A percentile compares a stretch with the other conserved stretches of the same genome.
Conservation (phyloP, 2,113 vertebrate species). For the Sus scrofa region DNA sequence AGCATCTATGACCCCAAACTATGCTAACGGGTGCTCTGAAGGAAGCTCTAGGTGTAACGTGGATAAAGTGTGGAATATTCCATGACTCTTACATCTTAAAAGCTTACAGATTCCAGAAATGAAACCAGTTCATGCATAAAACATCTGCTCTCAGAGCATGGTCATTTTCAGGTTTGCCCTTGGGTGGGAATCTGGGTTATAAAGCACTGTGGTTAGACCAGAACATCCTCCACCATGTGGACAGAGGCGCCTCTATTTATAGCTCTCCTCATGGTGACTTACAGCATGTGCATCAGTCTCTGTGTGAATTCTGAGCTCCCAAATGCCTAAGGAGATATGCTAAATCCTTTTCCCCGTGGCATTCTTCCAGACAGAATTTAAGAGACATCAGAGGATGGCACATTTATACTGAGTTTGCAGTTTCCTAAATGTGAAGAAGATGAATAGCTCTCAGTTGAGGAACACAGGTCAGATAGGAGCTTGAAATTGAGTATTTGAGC, state of each 20-base stretch:
- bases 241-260: not conserved
- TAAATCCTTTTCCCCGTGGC: not conserved
- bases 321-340: not conserved
- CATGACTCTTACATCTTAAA: constrained; percentile 38
- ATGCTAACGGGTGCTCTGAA: constrained; percentile 30
- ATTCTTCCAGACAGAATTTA: not conserved
- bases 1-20: constrained; percentile 62
- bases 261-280: not conserved
- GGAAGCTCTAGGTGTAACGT: not conserved
- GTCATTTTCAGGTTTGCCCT: not conserved
- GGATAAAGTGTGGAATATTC: constrained; percentile 55
- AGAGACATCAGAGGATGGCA: not conserved
- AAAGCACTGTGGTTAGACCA: not conserved
- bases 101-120: constrained; percentile 27
- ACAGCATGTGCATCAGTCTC: not conserved
- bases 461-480: not conserved
- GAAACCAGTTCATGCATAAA: constrained; percentile 57
- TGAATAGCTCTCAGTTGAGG: not conserved
- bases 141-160: not conserved
- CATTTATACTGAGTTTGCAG: constrained; percentile 25
- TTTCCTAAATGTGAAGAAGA: constrained; percentile 28
- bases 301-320: not conserved
- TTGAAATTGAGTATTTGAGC: not conserved
- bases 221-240: not conserved
- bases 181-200: not conserved